phyloP scores from a whole-genome alignment of 2,797 vertebrate genomes.

The Naso thynnoides region DNA sequence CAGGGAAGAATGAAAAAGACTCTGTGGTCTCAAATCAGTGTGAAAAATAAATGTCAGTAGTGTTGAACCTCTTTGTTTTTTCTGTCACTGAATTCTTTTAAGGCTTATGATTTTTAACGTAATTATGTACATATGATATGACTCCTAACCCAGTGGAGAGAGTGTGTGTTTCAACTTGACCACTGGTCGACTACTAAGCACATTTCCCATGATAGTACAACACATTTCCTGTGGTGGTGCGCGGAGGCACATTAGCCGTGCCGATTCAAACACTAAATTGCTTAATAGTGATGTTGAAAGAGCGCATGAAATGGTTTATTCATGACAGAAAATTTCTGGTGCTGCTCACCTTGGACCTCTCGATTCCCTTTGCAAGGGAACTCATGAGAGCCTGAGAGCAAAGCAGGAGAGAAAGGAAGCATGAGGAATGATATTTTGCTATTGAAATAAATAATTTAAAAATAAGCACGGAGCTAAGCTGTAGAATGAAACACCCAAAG shows the following conservation, averaged over 20 bases:
- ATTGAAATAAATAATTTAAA: constrained; percentile 68
- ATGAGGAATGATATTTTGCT: constrained; percentile 56
- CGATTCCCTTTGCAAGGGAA: constrained; percentile 23
- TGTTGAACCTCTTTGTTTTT: not conserved
- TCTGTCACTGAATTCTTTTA: not conserved
- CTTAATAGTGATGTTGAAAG: constrained; percentile 34
- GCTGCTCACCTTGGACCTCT: constrained; percentile 60
- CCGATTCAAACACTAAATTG: constrained; percentile 44
- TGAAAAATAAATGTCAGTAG: not conserved
- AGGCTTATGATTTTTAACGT: not conserved
- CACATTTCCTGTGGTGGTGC: not conserved
- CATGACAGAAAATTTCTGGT: constrained; percentile 41
- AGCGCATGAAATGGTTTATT: constrained; percentile 58
- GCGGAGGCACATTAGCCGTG: constrained; percentile 1
- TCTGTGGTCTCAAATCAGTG: not conserved
- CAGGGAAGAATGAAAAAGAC: constrained; percentile 8
- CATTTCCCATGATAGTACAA: not conserved
- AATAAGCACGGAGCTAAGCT: constrained; percentile 47
- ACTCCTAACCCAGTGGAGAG: not conserved
- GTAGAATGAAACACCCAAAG: constrained; percentile 54
- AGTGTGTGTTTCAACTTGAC: constrained; percentile 13
- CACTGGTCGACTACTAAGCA: constrained; percentile 12
- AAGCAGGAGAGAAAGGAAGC: constrained; percentile 13
- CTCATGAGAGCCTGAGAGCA: not conserved
- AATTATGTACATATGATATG: not conserved